Conservation (phyloP, 2,888 invertebrate species). For the Drosophila paracracens region DNA sequence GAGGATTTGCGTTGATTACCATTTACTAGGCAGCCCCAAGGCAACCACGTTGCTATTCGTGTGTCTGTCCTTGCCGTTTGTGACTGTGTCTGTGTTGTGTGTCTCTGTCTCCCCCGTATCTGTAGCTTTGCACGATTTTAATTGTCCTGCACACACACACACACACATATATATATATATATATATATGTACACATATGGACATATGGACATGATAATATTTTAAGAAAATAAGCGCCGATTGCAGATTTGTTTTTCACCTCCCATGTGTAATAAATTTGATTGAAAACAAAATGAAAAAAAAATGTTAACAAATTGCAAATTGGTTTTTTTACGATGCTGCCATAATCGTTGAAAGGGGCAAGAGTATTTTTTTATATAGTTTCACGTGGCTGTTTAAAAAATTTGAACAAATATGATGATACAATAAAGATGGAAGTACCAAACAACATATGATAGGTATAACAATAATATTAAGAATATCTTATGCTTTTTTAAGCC, state of each 20-base stretch:
- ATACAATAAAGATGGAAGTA: neutral
- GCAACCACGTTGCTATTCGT: slow-evolving; percentile 26
- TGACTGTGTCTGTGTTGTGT: slow-evolving; percentile 7
- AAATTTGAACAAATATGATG: neutral
- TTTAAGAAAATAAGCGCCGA: slow-evolving; percentile 76
- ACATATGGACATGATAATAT: slow-evolving; percentile 58
- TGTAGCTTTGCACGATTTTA: slow-evolving; percentile 63
- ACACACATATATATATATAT: slow-evolving; percentile 13
- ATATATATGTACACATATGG: slow-evolving; percentile 11
- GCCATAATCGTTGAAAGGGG: slow-evolving; percentile 18
- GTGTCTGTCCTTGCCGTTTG: slow-evolving; percentile 7
- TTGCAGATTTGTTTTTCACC: slow-evolving; percentile 71
- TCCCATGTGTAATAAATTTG: slow-evolving; percentile 70
- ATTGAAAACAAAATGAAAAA: slow-evolving; percentile 46
- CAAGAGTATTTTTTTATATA: slow-evolving; percentile 24
- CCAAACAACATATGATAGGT: neutral
- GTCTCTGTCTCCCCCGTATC: slow-evolving; percentile 44
- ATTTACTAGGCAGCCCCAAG: slow-evolving; percentile 85
- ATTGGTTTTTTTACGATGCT: slow-evolving; percentile 51
- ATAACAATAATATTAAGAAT: neutral
- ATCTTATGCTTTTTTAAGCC: neutral
- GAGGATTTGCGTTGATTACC: slow-evolving; percentile 91
- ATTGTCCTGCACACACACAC: slow-evolving; percentile 60
- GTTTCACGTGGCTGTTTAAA: slow-evolving; percentile 47
- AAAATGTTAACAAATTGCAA: slow-evolving; percentile 74